Percentiles rank a stretch among this genome's conserved stretches.
Evolutionary conservation across 2,113 vertebrate species (phyloP).

Genomic region (Polypterus senegalus): DNA sequence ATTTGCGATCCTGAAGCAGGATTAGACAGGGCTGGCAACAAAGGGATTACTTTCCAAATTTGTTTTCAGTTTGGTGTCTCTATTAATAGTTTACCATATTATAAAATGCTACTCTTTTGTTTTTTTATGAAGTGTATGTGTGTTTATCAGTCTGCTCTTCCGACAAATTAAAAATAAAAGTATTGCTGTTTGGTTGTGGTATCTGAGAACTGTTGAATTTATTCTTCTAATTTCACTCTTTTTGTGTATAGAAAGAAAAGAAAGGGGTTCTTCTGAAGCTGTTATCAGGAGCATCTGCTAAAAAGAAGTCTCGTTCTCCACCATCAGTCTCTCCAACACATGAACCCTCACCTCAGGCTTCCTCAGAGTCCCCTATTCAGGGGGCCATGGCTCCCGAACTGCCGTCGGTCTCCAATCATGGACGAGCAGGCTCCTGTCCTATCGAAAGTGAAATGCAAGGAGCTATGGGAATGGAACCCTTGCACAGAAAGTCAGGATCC

Average conservation of each 20-base stretch:
- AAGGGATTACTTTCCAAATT: no score
- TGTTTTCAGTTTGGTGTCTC: no score
- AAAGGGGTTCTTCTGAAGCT: slow-evolving; percentile 86
- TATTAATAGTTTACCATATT: no score
- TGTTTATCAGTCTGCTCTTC: neutral
- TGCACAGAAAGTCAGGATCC: slow-evolving; percentile 91
- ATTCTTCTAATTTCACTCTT: neutral
- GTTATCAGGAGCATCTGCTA: slow-evolving; percentile 79
- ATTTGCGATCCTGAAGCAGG: no score
- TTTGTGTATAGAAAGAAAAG: slow-evolving; percentile 76
- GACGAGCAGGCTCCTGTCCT: slow-evolving; percentile 86
- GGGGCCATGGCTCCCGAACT: slow-evolving; percentile 62
- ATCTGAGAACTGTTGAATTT: neutral
- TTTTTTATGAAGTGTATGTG: no score
- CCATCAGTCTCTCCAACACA: slow-evolving; percentile 80
- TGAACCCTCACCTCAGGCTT: slow-evolving; percentile 40
- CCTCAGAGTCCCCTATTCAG: slow-evolving; percentile 41
- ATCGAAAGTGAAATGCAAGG: slow-evolving; percentile 91
- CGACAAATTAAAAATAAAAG: neutral
- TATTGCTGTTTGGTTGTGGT: no score
- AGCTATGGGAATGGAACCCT: slow-evolving; percentile 80
- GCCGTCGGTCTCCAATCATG: slow-evolving; percentile 47
- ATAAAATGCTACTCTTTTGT: no score
- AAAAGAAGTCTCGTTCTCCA: slow-evolving; percentile 86
- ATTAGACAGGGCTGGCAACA: no score